phyloP scores from a whole-genome alignment of 53 echinoderm and acorn worm genomes.

The Patiria pectinifera region DNA sequence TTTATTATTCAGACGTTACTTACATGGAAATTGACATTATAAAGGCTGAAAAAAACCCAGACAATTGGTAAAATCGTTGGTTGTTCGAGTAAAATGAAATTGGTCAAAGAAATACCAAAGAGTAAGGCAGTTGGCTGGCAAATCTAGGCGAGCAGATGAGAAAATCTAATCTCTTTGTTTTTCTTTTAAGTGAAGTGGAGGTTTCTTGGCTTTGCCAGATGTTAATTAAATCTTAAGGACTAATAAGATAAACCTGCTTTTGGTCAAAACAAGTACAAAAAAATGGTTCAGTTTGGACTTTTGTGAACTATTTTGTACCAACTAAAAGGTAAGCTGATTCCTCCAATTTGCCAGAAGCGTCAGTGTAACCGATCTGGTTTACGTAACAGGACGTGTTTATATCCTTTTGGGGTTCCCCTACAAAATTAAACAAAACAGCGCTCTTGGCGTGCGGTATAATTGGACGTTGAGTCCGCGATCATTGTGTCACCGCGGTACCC shows the following conservation, averaged over 20 bases:
- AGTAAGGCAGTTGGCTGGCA: too few species aligned
- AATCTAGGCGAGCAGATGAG: too few species aligned
- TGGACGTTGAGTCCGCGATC: constrained; percentile 38
- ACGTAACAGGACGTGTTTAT: constrained; percentile 61
- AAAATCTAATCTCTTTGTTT: too few species aligned
- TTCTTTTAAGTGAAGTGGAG: too few species aligned
- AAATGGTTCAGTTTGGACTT: not conserved
- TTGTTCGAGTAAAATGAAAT: too few species aligned
- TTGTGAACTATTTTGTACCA: not conserved
- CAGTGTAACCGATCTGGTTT: constrained; percentile 46
- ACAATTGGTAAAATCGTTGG: too few species aligned
- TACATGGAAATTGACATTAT: too few species aligned
- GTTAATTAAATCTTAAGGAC: too few species aligned
- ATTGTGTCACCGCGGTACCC: constrained; percentile 18
- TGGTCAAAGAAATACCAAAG: too few species aligned
- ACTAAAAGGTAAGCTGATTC: not conserved
- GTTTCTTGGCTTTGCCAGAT: too few species aligned
- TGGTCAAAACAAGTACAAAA: not conserved
- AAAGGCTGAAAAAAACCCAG: too few species aligned
- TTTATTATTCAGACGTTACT: too few species aligned
- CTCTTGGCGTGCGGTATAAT: constrained; percentile 64
- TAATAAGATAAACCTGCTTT: not conserved
- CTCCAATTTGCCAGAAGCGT: not conserved
- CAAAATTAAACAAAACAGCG: constrained; percentile 55
- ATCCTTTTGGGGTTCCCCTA: constrained; percentile 10